phyloP scores from a whole-genome alignment of 2,888 invertebrate species.

The Imbricaverruca yamaguchii region DNA sequence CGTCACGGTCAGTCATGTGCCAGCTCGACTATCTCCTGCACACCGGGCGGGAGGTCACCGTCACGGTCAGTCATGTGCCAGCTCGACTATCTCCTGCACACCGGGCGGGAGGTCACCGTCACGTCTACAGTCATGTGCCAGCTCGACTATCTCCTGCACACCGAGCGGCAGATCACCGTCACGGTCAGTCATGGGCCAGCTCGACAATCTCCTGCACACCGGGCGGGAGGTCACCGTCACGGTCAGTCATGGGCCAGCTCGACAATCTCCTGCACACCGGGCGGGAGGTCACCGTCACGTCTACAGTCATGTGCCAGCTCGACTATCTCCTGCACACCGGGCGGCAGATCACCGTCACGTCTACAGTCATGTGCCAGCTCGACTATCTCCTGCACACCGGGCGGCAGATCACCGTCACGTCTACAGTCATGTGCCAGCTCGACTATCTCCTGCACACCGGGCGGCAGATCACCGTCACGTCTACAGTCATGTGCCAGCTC shows the following conservation, averaged over 20 bases:
- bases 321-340: conserved; percentile 63
- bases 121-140: conserved; percentile 55
- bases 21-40: conserved; percentile 77
- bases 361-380: conserved; percentile 64
- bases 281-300: too few relatives aligned
- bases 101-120: too few relatives aligned
- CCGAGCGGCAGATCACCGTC: too few relatives aligned
- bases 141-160: conserved; percentile 72
- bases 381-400: conserved; percentile 63
- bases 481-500: conserved; percentile 64
- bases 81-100: conserved; percentile 72
- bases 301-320: conserved; percentile 64
- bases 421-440: conserved; percentile 64
- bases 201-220: conserved; percentile 73
- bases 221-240: conserved; percentile 45
- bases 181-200: conserved; percentile 54
- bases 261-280: conserved; percentile 63
- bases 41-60: too few relatives aligned
- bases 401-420: too few relatives aligned
- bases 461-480: too few relatives aligned
- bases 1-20: conserved; percentile 48
- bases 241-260: conserved; percentile 91
- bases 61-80: conserved; percentile 53
- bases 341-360: too few relatives aligned
- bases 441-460: conserved; percentile 63